A percentile compares a stretch with the other conserved stretches of the same genome.
Evolutionary conservation across 2,113 vertebrate genomes (phyloP).

Genomic region (Poeciliopsis turrubarensis): DNA sequence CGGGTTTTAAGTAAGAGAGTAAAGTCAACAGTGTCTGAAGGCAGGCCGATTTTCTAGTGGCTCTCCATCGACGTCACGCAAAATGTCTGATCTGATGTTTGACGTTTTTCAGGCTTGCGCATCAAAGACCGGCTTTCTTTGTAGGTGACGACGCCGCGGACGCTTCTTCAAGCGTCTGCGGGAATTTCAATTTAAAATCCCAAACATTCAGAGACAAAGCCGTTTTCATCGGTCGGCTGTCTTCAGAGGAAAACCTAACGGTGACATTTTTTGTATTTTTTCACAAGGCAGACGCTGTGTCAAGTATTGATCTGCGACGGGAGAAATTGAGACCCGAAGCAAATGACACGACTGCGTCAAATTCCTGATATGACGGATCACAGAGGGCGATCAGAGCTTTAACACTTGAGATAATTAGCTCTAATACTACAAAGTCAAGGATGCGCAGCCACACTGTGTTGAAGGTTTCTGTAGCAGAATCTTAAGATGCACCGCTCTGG

Average conservation of each 20-base stretch:
- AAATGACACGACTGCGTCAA: too few species aligned
- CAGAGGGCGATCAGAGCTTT: background rate
- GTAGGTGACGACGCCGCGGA: too few species aligned
- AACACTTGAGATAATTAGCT: background rate
- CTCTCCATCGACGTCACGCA: too few species aligned
- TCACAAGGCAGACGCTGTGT: too few species aligned
- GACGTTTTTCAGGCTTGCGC: too few species aligned
- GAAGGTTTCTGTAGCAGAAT: slow-evolving; percentile 32
- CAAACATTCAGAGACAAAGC: background rate
- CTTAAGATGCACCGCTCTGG: slow-evolving; percentile 12
- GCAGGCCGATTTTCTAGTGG: too few species aligned
- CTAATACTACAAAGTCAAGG: background rate
- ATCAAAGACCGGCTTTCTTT: too few species aligned
- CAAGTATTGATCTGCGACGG: background rate
- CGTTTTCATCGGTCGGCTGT: background rate
- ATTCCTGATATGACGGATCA: background rate
- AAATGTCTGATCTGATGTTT: too few species aligned
- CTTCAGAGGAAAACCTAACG: background rate
- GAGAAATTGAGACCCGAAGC: too few species aligned
- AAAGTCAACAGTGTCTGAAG: too few species aligned
- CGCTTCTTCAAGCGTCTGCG: background rate
- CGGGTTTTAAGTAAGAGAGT: too few species aligned
- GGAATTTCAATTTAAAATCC: too few species aligned
- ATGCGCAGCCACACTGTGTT: background rate
- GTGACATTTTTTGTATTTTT: background rate